These are phyloP conservation scores for Alligator mississippiensis DNA, from an alignment of 2,113 vertebrate genomes.

Conservation along the genomic window DNA sequence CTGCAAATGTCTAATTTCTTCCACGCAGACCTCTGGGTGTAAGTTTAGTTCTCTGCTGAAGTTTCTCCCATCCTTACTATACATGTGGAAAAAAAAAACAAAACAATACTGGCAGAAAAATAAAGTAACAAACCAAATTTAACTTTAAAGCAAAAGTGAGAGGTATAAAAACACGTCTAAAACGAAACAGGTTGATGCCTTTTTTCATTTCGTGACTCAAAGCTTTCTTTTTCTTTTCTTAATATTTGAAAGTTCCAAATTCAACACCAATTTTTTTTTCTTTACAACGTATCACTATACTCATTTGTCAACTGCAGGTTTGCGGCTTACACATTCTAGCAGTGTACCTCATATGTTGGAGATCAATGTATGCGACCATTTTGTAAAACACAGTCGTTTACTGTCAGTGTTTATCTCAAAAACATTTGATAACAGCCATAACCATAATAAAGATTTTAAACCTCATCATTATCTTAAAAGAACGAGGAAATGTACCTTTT, in stretches of 20 bases:
- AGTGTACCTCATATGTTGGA: rapidly evolving
- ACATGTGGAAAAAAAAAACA: neutral
- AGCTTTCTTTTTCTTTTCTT: no score
- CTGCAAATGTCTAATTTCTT: neutral
- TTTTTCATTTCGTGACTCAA: no score
- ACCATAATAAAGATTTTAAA: neutral
- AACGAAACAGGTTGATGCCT: rapidly evolving
- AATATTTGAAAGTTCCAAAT: no score
- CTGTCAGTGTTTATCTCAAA: rapidly evolving
- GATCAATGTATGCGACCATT: no score
- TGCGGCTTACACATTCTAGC: neutral
- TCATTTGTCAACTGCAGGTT: rapidly evolving
- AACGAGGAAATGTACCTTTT: rapidly evolving
- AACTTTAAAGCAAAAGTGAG: neutral
- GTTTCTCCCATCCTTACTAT: neutral
- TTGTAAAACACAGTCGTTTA: neutral
- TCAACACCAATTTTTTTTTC: neutral
- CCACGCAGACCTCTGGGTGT: neutral
- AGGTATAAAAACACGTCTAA: neutral
- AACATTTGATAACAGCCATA: no score
- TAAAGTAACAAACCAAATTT: neutral
- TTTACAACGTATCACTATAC: rapidly evolving
- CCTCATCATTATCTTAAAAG: rapidly evolving
- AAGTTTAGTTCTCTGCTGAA: neutral
- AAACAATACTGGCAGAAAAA: neutral